Evolutionary conservation across 2,113 vertebrate genomes (phyloP), one percentile per base, ranked within the genome.

Genomic region (Trematomus loennbergii): DNA sequence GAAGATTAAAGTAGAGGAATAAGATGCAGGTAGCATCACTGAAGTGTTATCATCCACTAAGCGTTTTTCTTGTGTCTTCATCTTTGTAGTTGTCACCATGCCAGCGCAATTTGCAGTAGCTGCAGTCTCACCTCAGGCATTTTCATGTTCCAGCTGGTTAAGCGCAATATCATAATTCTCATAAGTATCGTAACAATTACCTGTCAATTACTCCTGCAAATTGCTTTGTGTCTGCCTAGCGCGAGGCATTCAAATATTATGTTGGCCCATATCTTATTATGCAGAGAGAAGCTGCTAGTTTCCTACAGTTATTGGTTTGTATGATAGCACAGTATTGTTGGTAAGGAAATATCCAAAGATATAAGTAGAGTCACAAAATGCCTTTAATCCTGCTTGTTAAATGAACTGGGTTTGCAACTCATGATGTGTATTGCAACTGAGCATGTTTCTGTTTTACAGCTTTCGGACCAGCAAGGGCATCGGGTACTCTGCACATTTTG

Each of bases 391-490:
- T 68, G 4, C 13, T 70, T 73, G 16, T n/a, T 53, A 45, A 61
- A 75, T 70, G 0, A 10, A 45, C 67, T 20, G 12, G 13, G 6
- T 52, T 65, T 57, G 12, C 36, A 74, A 20, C 61, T 83, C 57
- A 62, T 72, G 29, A 43, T 48, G 17, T 45, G 15, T 22, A 17
- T 0, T 52, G 2, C 20, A 40, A 13, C 17, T 59, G 12, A 71
- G 46, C 52, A 15, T 67, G 5, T 81, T 20, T 85, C 18, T 63
- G 17, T 71, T 67, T 40, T 92, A 60, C 94, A 99, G 98, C 94
- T 99, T 98, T 94, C 97, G 98, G 79, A 99, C 98, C 82, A 97
- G 97, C 90, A 99, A 99, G 95, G 97, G 98, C 73, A 96, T 99
- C 67, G 98, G 98, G 33, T 99, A 99, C 88, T 99, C 98, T 63